These are phyloP conservation scores for Lapara coniferarum DNA, from an alignment of 2,888 invertebrate genomes.

Conservation along the genomic window DNA sequence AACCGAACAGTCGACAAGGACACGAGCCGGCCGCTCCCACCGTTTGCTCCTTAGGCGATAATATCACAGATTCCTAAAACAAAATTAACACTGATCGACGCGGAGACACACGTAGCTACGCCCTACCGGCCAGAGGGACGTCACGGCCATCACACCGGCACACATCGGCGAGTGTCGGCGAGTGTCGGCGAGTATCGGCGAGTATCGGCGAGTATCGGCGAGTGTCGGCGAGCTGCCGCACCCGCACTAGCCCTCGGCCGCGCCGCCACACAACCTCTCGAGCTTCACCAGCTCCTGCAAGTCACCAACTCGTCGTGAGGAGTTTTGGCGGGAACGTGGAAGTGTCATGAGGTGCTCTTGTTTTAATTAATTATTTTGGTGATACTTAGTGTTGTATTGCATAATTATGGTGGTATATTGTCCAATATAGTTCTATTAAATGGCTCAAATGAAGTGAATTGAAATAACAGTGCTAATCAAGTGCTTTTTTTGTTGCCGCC, in stretches of 20 bases:
- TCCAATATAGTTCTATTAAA: too few relatives aligned
- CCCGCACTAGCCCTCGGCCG: conserved; percentile 61
- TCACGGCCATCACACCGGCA: conserved; percentile 25
- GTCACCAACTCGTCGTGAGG: too few relatives aligned
- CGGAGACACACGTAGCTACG: conserved; percentile 39
- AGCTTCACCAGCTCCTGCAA: conserved; percentile 70
- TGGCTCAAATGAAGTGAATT: too few relatives aligned
- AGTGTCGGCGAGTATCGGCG: conserved; percentile 1
- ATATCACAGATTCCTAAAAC: conserved; percentile 79
- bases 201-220: neutral
- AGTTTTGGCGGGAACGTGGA: too few relatives aligned
- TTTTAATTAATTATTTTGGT: too few relatives aligned
- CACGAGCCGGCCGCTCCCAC: conserved; percentile 39
- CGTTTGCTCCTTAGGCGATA: conserved; percentile 74
- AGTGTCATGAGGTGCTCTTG: too few relatives aligned
- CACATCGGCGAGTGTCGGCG: conserved; percentile 27
- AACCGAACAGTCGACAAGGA: conserved; percentile 41
- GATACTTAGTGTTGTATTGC: too few relatives aligned
- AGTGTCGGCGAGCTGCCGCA: neutral
- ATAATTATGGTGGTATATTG: too few relatives aligned
- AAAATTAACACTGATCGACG: conserved; percentile 52
- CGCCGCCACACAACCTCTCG: conserved; percentile 70
- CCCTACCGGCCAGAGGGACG: conserved; percentile 31
- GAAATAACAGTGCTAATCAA: too few relatives aligned
- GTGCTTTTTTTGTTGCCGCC: too few relatives aligned